Base-by-base conservation (phyloP, 2,888 invertebrate genomes). In the Drosophila macrospina region DNA sequence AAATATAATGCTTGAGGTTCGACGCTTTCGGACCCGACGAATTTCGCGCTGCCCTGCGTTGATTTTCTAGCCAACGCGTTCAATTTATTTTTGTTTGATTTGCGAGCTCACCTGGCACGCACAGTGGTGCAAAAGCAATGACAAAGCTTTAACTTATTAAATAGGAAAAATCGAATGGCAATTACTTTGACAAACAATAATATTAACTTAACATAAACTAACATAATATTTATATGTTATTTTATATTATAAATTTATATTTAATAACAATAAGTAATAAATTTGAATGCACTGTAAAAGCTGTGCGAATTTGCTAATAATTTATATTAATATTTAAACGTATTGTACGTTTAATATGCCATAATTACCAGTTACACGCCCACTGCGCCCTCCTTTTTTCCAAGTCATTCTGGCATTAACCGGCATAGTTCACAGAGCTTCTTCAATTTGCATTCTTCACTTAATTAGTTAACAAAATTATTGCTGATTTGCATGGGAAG, bases 401-500 rank as follows among this genome's bases (percentile, higher is more conserved):
- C 37, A 70, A 30, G 36, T 20, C 15, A 7, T 37, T 57, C 41
- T 32, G n/a, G n/a, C n/a, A n/a, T 57, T 45, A 36, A 61, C 39
- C 67, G 60, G 57, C 68, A 72, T 55, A 72, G 74, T 68, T 77
- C 59, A 74, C 56, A 63, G 61, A 59, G 60, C 28, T 55, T 52
- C 30, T 36, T 6, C 42, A 45, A 56, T 52, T 77, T 45, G 74
- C 70, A 77, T 77, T 80, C 74, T 39, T 47, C 44, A 30, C 16
- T 50, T 76, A 73, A 82, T 82, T 70, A 69, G 70, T 56, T 26
- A 16, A 67, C n/a, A 42, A 67, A 34, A 34, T 55, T 55, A 55
- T 69, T 32, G 57, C 56, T 45, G 59, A 71, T 67, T 86, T 66
- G 54, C 69, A 81, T 84, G 87, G 67, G 87, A 84, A 84, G 24